Base-by-base conservation (phyloP, 2,888 invertebrate species). In the Deilephila elpenor region DNA sequence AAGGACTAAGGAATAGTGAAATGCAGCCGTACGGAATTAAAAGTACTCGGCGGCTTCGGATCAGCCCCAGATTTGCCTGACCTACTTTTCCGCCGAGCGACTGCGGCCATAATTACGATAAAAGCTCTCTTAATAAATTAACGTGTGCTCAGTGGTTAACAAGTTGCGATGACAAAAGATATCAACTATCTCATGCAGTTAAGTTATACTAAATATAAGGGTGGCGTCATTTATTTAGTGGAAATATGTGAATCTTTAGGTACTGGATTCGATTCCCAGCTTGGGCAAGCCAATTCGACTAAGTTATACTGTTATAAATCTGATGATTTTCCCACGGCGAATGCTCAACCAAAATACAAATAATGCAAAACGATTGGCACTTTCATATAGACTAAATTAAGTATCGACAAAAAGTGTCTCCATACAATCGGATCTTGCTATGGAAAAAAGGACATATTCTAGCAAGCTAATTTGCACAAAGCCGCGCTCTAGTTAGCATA, bases 81-180 rank as follows among this genome's bases (percentile, higher is more conserved):
- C 87, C 87, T 83, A 87, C 73, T 83, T 86, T 77, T 79, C 79
- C 80, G 82, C 78, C 78, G 75, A 80, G 80, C 77, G 77, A 78
- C 80, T 79, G 79, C 78, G 75, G 78, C 83, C 83, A 85, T 86
- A 83, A 88, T 87, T 88, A 87, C 81, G 83, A 86, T 87, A 86
- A 86, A 88, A 86, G 84, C 84, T 83, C 78, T 79, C 78, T 82
- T 85, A 82, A 83, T 83, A 81, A 85, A 86, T 87, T 83, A 85
- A 83, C 79, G 79, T 79, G 77, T 78, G 79, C 80, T 81, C 81
- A 78, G 79, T 77, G 8, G 37, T 34, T 37, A 72, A 72, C 59
- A 59, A 72, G 19, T 62, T 62, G 60, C 25, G 51, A 76, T 77
- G 77, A 75, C 76, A 74, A 71, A 71, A 59, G 44, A 34, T 37